phyloP scores from a whole-genome alignment of 2,888 invertebrate genomes.

The Cybosia mesomella region DNA sequence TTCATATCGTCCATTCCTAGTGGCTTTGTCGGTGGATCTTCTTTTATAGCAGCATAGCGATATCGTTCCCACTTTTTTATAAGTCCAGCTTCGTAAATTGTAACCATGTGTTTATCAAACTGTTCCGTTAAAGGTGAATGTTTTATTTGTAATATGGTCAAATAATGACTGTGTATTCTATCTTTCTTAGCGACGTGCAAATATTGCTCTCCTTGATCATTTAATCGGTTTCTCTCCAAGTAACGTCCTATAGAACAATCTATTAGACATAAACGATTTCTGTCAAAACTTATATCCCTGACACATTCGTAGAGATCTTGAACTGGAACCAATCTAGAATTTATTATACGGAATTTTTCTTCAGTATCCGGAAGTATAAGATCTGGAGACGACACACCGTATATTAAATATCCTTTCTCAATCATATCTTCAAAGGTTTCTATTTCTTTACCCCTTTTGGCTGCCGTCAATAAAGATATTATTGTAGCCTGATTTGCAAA shows the following conservation, averaged over 20 bases:
- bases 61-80: conserved; percentile 80
- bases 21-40: conserved; percentile 68
- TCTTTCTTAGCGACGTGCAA: conserved; percentile 78
- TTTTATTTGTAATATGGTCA: conserved; percentile 69
- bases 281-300: conserved; percentile 65
- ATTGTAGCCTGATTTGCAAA: conserved; percentile 79
- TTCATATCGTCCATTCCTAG: conserved; percentile 67
- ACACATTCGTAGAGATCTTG: conserved; percentile 68
- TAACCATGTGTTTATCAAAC: conserved; percentile 67
- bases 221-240: conserved; percentile 67
- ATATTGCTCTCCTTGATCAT: conserved; percentile 76
- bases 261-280: conserved; percentile 72
- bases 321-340: conserved; percentile 67
- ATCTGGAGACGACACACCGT: conserved; percentile 81
- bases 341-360: conserved; percentile 68
- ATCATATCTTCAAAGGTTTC: conserved; percentile 79
- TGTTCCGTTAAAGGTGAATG: conserved; percentile 70
- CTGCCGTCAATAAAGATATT: conserved; percentile 77
- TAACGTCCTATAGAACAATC: conserved; percentile 78
- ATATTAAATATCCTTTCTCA: conserved; percentile 73
- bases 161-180: conserved; percentile 76
- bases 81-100: conserved; percentile 75
- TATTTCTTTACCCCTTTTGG: conserved; percentile 76
- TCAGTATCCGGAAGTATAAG: conserved; percentile 74
- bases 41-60: conserved; percentile 70